Evolutionary conservation across 2,888 invertebrate genomes (phyloP), one percentile per base, ranked within the genome.

Genomic region (Erebia ligea): DNA sequence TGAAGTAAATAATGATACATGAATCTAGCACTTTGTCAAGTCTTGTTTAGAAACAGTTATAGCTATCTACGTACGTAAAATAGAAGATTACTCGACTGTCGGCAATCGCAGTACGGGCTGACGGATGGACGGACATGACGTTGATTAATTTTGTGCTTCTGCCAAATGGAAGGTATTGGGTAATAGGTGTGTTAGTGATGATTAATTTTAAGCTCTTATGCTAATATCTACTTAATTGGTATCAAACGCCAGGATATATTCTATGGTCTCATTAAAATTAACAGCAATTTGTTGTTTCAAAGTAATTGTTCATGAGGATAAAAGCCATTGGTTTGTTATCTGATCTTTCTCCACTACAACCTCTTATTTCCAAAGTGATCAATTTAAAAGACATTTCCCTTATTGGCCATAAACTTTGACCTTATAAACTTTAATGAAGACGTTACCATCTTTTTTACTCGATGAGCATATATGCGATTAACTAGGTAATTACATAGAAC

Each of bases 131-230:
- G 8, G 40, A 10, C 34, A 15, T 21, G 17, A 57, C 57, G 50
- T 57, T 69, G 59, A 71, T 59, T 50, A 63, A 61, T 15, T 73
- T 64, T 59, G 64, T 57, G 34, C 63, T 66, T 25, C 42, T 71
- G 73, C 73, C 71, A 73, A 73, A 40, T 67, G 59, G 45, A 15
- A 50, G 50, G 15, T 19, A 50, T 50, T 54, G 48, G 48, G 17
- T 50, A 67, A 64, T 71, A 34, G 52, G 17, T 57, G 63, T 64
- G 61, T 66, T 67, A 45, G 40, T 10, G 25, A 58, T 48, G 64
- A 73, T 71, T 69, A 56, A 65, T 71, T 68, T 67, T 69, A 21
- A 69, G 11, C 17, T 21, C 57, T 73, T 63, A 70, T 54, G 40
- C 42, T 58, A 34, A 19, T 34, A 34, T 6, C 13, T 54, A 34